Conservation (phyloP, 1,140 invertebrate species). For the Temnothorax nylanderi region DNA sequence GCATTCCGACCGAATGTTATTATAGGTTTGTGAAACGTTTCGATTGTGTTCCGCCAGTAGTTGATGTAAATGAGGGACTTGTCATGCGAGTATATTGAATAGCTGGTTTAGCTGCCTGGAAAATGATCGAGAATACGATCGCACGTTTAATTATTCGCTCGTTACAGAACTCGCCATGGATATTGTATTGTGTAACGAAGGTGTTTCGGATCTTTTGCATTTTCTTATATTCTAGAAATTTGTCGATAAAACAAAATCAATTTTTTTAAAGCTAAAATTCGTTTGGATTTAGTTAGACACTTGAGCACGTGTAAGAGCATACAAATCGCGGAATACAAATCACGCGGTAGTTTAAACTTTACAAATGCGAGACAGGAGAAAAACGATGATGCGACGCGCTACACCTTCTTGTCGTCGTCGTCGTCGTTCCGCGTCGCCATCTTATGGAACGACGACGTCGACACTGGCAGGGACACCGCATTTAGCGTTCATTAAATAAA, state of each 20-base stretch:
- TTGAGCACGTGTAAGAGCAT: neutral
- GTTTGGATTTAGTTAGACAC: neutral
- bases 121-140: constrained; percentile 8
- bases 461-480: constrained; percentile 78
- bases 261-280: neutral
- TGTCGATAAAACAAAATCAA: neutral
- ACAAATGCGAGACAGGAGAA: constrained; percentile 67
- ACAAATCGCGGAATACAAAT: neutral
- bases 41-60: constrained; percentile 13
- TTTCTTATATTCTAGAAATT: neutral
- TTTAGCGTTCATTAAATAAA: constrained; percentile 84
- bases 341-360: constrained; percentile 80
- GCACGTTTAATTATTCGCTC: constrained; percentile 25
- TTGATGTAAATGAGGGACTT: constrained; percentile 45
- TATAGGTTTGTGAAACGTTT: constrained; percentile 48
- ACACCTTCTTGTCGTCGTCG: constrained; percentile 41
- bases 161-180: neutral
- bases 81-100: constrained; percentile 48
- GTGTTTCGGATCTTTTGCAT: neutral
- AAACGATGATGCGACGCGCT: constrained; percentile 25
- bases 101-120: constrained; percentile 15
- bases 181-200: neutral
- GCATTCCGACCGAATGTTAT: constrained; percentile 35
- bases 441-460: constrained; percentile 70
- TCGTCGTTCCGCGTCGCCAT: constrained; percentile 40